Percentiles rank a stretch among this genome's conserved stretches.
Evolutionary conservation across 2,113 vertebrate genomes (phyloP).

Genomic region (Tragelaphus imberbis): DNA sequence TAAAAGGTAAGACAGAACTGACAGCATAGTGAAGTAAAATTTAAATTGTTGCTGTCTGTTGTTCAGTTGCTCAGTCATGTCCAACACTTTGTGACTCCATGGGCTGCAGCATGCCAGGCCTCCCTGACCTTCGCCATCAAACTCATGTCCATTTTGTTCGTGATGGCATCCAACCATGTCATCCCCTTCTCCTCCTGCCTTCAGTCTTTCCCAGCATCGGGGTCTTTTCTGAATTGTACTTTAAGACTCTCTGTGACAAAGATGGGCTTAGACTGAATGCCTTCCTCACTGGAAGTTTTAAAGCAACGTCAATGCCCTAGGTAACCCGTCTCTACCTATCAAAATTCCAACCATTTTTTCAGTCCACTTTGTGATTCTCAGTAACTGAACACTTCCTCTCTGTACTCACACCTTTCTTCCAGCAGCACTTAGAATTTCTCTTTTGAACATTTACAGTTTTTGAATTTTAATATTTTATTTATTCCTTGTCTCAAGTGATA

Average conservation of each 20-base stretch:
- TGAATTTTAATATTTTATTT: background rate
- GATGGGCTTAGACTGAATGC: fast-evolving
- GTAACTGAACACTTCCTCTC: too few species aligned
- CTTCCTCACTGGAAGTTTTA: background rate
- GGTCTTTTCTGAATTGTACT: background rate
- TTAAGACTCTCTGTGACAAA: background rate
- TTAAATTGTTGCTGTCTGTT: background rate
- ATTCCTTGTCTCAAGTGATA: background rate
- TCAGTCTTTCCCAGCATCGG: background rate
- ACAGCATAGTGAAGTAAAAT: background rate
- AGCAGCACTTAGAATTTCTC: fast-evolving
- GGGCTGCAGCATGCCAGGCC: background rate
- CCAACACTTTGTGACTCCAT: background rate
- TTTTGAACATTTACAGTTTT: background rate
- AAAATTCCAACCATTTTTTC: background rate
- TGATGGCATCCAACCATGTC: background rate
- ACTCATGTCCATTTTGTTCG: background rate
- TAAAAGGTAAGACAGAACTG: background rate
- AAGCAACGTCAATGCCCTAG: background rate
- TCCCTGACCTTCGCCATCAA: background rate
- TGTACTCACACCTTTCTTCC: background rate
- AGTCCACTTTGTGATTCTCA: background rate
- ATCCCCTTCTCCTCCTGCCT: background rate
- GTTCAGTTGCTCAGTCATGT: background rate
- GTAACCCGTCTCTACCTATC: fast-evolving